Evolutionary conservation across 2,888 invertebrate genomes (phyloP), one percentile per base, ranked within the genome.

Genomic region (Drosophila cognata): DNA sequence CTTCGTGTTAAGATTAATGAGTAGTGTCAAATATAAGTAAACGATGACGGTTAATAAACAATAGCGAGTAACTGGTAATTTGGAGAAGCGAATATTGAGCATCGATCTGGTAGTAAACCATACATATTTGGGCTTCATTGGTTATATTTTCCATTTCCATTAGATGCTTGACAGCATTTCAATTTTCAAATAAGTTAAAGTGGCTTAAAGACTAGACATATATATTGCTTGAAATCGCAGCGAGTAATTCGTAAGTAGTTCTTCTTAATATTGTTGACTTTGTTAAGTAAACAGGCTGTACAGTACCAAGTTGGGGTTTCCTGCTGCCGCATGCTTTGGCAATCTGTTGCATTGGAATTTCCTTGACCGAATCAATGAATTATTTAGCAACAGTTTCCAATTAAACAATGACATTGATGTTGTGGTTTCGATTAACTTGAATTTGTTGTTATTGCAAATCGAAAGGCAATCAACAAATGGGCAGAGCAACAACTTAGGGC

Each of bases 341-440:
- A 58, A 25, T 4, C 21, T 28, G 51, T 53, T 43, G 65, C 41
- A 50, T 67, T 67, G 55, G 35, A 36, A 62, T 71, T 75, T 71
- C 75, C 66, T 53, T 56, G 56, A 59, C 66, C 58, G 53, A 60
- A 43, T 74, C 66, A 64, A 46, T 55, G 35, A 52, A 69, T 65
- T 55, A 60, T 58, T 65, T 51, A 69, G 62, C 36, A 52, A 61
- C 64, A 81, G 72, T 84, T 84, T 81, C 70, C 82, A 89, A 84
- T 84, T 84, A 79, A 77, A 87, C 79, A 89, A 87, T 85, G 68
- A 50, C 53, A 69, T 71, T 38, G 46, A 25, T 55, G 74, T 72
- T 66, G 72, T 60, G 57, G 56, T 68, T 73, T 71, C 68, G 69
- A 86, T 83, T 83, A 86, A 79, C 67, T 79, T 38, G 80, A 68